phyloP scores from a whole-genome alignment of 2,113 vertebrate species.

The Pelmatolapia mariae region DNA sequence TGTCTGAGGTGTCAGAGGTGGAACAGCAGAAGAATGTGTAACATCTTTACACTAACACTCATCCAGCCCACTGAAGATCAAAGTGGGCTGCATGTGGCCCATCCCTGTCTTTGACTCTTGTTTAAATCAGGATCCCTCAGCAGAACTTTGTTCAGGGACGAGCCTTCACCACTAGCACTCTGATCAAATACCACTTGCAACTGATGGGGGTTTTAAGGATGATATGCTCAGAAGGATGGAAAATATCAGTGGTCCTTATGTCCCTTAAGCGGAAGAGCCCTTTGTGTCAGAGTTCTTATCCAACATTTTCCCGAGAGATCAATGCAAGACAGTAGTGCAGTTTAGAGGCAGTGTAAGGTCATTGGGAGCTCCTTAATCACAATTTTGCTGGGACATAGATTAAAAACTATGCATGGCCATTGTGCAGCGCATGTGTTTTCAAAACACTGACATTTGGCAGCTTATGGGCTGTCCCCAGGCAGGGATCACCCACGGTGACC shows the following conservation, averaged over 20 bases:
- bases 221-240: neutral
- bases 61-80: neutral
- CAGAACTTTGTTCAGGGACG: neutral
- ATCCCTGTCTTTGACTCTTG: neutral
- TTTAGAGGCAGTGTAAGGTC: neutral
- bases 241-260: neutral
- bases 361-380: neutral
- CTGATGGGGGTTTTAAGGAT: neutral
- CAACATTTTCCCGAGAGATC: neutral
- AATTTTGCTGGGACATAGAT: neutral
- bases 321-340: neutral
- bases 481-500: neutral
- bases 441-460: neutral
- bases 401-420: neutral
- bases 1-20: too few relatives aligned
- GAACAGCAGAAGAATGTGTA: too few relatives aligned
- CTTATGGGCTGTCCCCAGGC: neutral
- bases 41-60: neutral
- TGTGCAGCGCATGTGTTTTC: neutral
- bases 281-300: neutral
- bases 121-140: neutral
- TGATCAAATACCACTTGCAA: neutral
- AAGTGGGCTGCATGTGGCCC: neutral
- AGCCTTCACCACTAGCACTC: neutral
- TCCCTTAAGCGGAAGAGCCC: neutral